These are phyloP conservation scores for Rhaphigaster nebulosa DNA, from an alignment of 2,888 invertebrate species.

Conservation along the genomic window DNA sequence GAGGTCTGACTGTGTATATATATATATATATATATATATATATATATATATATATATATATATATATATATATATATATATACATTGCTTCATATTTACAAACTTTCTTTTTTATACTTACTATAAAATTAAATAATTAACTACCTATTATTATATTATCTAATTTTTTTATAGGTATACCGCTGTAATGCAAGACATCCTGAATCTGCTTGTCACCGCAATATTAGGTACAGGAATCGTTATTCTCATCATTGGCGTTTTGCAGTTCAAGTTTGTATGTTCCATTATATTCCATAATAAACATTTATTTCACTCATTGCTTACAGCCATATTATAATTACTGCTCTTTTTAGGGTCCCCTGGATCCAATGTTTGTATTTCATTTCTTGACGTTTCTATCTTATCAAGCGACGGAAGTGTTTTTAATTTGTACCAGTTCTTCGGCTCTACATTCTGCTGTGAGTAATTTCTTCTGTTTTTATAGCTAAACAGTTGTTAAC, in stretches of 20 bases:
- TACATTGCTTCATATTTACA: too few species aligned
- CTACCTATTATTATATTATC: too few species aligned
- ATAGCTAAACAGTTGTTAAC: too few species aligned
- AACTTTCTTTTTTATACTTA: too few species aligned
- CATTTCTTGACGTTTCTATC: conserved; percentile 8
- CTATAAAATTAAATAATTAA: too few species aligned
- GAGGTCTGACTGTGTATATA: too few species aligned
- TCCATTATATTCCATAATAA: neutral
- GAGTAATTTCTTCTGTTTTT: neutral
- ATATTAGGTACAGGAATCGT: conserved; percentile 44
- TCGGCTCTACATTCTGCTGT: neutral
- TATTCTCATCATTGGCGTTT: neutral
- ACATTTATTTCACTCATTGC: too few species aligned
- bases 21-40: too few species aligned
- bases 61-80: too few species aligned
- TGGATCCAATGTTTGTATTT: conserved; percentile 10
- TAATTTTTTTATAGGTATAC: neutral
- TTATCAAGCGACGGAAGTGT: neutral
- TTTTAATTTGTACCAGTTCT: conserved; percentile 20
- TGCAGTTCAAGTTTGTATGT: conserved; percentile 33
- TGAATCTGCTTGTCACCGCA: neutral
- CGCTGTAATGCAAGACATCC: conserved; percentile 29
- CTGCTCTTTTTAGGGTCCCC: neutral
- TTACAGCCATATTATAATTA: too few species aligned
- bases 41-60: too few species aligned